Evolutionary conservation across 53 echinoderm and acorn worm genomes (phyloP).

Genomic region (Apostichopus leukothele): DNA sequence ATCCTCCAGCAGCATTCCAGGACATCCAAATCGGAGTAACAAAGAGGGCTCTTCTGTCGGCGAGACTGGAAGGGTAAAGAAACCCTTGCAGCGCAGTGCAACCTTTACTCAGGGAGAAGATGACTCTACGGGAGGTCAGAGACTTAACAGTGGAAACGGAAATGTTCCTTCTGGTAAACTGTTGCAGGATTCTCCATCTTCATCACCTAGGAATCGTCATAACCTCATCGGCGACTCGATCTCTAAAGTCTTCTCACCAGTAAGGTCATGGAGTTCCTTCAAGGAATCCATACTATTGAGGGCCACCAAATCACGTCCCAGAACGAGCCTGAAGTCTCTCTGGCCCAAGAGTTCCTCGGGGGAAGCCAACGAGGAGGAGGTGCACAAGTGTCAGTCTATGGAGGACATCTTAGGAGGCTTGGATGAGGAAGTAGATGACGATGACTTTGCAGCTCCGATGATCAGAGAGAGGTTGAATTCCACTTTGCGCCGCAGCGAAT

Average conservation of each 20-base stretch:
- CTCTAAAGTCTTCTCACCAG: slow-evolving; percentile 33
- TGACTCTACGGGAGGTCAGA: not conserved
- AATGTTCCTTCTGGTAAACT: not conserved
- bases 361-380: not conserved
- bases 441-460: not conserved
- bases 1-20: not conserved
- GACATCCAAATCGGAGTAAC: too few relatives aligned
- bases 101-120: slow-evolving; percentile 9
- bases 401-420: slow-evolving; percentile 8
- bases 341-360: slow-evolving; percentile 1
- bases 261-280: slow-evolving; percentile 16
- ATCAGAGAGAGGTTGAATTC: not conserved
- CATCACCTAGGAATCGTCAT: not conserved
- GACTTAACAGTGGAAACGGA: not conserved
- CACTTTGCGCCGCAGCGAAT: slow-evolving; percentile 9
- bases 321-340: slow-evolving; percentile 29
- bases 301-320: slow-evolving; percentile 18
- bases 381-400: not conserved
- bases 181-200: not conserved
- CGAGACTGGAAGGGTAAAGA: not conserved
- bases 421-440: slow-evolving; percentile 11
- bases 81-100: slow-evolving; percentile 16
- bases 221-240: slow-evolving; percentile 8
- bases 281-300: slow-evolving; percentile 20
- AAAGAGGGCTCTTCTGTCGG: not conserved